Evolutionary conservation across 2,888 invertebrate species (phyloP).

Genomic region (Glyphotaelius pellucidus): DNA sequence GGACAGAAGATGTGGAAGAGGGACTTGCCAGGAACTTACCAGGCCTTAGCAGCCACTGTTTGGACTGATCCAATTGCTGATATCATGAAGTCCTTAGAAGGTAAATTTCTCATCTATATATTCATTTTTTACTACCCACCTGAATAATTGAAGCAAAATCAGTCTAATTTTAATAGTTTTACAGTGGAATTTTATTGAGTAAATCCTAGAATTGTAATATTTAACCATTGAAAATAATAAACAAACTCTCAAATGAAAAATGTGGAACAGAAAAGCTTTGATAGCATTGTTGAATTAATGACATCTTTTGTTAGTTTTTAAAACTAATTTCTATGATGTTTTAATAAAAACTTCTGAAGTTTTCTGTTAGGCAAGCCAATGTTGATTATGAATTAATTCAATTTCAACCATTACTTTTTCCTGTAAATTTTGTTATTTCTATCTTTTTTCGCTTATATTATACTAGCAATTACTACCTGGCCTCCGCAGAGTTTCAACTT

Average conservation of each 20-base stretch:
- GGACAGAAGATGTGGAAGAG: conserved; percentile 92
- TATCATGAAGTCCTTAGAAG: conserved; percentile 89
- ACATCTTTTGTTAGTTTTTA: background rate
- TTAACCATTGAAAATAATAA: too few relatives aligned
- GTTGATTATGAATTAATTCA: background rate
- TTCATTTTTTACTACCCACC: background rate
- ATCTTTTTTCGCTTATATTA: too few relatives aligned
- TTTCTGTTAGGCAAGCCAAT: background rate
- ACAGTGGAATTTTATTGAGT: too few relatives aligned
- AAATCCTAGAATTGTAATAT: too few relatives aligned
- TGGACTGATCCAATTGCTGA: conserved; percentile 90
- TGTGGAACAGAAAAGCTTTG: too few relatives aligned
- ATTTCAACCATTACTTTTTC: too few relatives aligned
- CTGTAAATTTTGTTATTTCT: too few relatives aligned
- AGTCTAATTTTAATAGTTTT: too few relatives aligned
- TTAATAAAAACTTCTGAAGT: background rate
- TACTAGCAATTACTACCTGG: too few relatives aligned
- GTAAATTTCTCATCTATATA: conserved; percentile 69
- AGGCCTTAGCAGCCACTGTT: conserved; percentile 82
- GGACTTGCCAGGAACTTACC: conserved; percentile 89
- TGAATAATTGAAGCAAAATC: background rate
- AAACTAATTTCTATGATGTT: background rate
- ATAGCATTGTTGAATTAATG: background rate
- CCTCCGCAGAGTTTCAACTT: too few relatives aligned
- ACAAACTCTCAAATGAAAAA: too few relatives aligned